These are phyloP conservation scores for Penaeus japonicus DNA, from an alignment of 1,140 invertebrate species.

Conservation along the genomic window DNA sequence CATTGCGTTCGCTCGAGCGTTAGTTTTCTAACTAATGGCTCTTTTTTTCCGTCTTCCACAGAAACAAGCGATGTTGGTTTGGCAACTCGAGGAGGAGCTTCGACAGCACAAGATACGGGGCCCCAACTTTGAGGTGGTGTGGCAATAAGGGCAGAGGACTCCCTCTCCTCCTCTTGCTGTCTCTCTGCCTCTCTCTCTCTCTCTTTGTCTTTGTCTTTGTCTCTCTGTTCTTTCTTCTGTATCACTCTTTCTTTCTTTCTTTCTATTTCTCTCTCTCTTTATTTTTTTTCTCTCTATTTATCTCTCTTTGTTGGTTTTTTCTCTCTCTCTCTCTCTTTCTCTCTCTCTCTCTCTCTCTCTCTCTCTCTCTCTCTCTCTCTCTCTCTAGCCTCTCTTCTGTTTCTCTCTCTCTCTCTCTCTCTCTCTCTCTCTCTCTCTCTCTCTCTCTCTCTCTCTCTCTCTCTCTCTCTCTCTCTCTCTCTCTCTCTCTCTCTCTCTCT, in stretches of 20 bases:
- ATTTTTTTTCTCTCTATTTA: background rate
- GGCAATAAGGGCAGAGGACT: background rate
- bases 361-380: background rate
- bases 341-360: background rate
- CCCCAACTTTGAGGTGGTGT: slow-evolving; percentile 45
- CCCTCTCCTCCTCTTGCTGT: background rate
- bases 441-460: background rate
- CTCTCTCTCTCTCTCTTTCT: background rate
- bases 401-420: background rate
- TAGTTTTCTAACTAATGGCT: slow-evolving; percentile 14
- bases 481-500: background rate
- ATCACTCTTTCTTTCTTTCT: background rate
- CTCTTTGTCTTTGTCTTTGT: background rate
- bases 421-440: background rate
- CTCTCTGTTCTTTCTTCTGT: background rate
- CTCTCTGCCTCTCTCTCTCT: background rate
- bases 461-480: background rate
- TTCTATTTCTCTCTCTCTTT: background rate
- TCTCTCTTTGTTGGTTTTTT: background rate
- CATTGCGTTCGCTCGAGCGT: too few species aligned
- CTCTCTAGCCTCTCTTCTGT: background rate
- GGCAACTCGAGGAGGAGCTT: slow-evolving; percentile 89
- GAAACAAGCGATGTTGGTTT: slow-evolving; percentile 95
- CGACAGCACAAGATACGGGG: slow-evolving; percentile 30
- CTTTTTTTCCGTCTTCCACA: slow-evolving; percentile 65